These are phyloP conservation scores for Crotalus tigris DNA, from an alignment of 2,113 vertebrate species.

Conservation along the genomic window DNA sequence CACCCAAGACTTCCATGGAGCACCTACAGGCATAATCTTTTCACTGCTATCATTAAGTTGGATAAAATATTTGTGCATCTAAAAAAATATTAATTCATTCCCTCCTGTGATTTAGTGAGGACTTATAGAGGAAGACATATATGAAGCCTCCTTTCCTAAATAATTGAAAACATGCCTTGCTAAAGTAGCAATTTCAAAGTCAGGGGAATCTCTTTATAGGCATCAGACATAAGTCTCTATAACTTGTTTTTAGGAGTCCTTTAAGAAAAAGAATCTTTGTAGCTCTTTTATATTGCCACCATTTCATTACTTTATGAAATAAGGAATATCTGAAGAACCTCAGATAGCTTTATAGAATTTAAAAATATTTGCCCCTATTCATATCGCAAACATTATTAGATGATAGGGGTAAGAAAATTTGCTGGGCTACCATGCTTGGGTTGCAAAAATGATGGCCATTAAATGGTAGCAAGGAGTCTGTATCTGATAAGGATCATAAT, in stretches of 20 bases:
- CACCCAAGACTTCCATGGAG: background rate
- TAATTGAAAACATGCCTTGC: background rate
- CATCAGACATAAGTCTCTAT: background rate
- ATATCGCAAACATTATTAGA: background rate
- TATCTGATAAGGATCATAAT: background rate
- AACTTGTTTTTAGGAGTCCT: background rate
- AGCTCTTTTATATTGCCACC: background rate
- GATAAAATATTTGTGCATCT: background rate
- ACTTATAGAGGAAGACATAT: background rate
- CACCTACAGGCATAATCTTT: background rate
- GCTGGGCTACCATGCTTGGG: background rate
- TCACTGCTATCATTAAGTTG: background rate
- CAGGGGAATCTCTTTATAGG: background rate
- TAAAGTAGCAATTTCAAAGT: background rate
- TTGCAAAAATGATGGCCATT: background rate
- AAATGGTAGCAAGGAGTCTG: background rate
- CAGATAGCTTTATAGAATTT: background rate
- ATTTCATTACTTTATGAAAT: background rate
- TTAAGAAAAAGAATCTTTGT: background rate
- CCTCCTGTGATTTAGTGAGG: background rate
- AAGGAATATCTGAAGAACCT: background rate
- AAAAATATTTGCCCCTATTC: background rate
- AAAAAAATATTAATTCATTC: background rate
- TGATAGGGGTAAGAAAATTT: background rate
- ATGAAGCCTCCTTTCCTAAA: background rate